These are phyloP conservation scores for Pseudochaenichthys georgianus DNA, from an alignment of 2,797 vertebrate genomes.

Conservation along the genomic window DNA sequence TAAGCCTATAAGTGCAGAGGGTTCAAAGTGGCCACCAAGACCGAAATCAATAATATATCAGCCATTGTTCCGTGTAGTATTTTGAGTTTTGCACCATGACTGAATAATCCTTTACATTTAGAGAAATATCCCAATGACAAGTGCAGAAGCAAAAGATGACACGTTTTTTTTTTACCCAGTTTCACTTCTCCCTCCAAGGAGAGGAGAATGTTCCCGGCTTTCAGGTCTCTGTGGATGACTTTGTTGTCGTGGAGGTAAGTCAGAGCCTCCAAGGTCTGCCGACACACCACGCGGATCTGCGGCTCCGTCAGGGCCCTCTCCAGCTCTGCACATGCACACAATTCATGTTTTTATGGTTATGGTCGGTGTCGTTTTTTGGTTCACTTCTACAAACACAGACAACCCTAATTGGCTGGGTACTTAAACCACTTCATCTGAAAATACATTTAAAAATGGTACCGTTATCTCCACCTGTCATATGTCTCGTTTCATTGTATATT, in stretches of 20 bases:
- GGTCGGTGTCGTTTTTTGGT: conserved; percentile 6
- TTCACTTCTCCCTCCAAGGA: conserved; percentile 96
- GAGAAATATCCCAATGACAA: conserved; percentile 1
- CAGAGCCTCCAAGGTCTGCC: conserved; percentile 94
- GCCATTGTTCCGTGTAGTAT: conserved; percentile 14
- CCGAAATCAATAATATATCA: conserved; percentile 29
- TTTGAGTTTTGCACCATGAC: conserved; percentile 11
- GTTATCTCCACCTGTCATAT: no score
- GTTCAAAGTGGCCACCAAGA: conserved; percentile 26
- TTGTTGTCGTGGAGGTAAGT: conserved; percentile 96
- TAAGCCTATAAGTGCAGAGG: conserved; percentile 42
- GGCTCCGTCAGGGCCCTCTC: conserved; percentile 97
- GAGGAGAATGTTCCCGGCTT: conserved; percentile 98
- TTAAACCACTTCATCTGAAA: no score
- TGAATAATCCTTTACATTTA: conserved; percentile 23
- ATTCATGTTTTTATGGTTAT: not conserved
- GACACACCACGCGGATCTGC: conserved; percentile 98
- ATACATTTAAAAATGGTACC: no score
- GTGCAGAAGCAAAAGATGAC: not conserved
- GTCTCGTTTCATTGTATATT: no score
- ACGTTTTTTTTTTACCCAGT: conserved; percentile 85
- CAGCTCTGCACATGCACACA: conserved; percentile 86
- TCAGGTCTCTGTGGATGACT: conserved; percentile 98
- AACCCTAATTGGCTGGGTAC: no score
- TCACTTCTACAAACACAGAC: conserved; percentile 25